Evolutionary conservation across 92 coral and sea anemone species (phyloP).

Genomic region (Epizoanthus stellaris): DNA sequence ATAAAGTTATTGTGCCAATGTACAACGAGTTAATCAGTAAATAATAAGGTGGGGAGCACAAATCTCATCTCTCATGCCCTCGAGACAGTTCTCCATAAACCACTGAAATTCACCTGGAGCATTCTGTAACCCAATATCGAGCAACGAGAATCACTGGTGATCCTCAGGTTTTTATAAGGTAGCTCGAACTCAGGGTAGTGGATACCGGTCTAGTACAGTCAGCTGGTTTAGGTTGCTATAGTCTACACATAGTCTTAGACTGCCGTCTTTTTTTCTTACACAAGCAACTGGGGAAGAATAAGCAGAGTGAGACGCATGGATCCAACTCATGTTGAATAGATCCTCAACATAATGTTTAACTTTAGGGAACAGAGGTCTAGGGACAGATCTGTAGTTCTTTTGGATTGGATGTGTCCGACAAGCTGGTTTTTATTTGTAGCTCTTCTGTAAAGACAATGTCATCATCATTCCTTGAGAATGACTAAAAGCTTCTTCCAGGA

Average conservation of each 20-base stretch:
- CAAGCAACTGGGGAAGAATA: neutral
- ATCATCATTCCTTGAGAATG: too few species aligned
- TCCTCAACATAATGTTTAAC: neutral
- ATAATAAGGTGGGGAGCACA: too few species aligned
- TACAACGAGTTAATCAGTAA: too few species aligned
- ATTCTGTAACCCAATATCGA: too few species aligned
- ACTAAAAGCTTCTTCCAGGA: too few species aligned
- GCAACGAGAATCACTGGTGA: neutral
- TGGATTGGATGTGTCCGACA: neutral
- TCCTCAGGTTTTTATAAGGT: constrained; percentile 4
- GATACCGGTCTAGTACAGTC: neutral
- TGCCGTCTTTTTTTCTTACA: neutral
- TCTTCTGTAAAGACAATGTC: too few species aligned
- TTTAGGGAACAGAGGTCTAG: neutral
- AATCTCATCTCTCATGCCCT: too few species aligned
- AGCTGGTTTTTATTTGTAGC: too few species aligned
- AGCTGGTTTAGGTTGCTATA: neutral
- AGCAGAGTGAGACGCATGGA: neutral
- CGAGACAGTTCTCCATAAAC: too few species aligned
- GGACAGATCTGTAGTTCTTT: neutral
- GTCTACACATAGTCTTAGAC: neutral
- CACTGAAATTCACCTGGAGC: too few species aligned
- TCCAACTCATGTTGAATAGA: neutral
- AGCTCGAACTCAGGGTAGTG: constrained; percentile 9
- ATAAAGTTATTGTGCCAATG: too few species aligned